Percentiles rank a stretch among this genome's conserved stretches.
Conservation (phyloP, 2,113 vertebrate species). For the Peromyscus californicus region DNA sequence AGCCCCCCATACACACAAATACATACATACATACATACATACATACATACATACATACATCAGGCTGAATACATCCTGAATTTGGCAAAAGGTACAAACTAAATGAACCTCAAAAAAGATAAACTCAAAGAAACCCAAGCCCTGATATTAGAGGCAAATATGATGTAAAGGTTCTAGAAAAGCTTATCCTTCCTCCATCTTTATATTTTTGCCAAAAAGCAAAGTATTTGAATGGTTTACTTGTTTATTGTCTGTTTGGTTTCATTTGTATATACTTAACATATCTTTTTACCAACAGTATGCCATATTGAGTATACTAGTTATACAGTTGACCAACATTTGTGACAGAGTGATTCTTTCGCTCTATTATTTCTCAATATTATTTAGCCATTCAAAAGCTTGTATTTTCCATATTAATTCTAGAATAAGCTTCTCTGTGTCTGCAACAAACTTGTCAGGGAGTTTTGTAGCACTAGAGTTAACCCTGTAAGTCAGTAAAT, state of each 20-base stretch:
- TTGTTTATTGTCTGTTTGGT: background rate
- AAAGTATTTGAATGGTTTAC: background rate
- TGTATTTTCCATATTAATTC: background rate
- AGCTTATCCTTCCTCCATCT: background rate
- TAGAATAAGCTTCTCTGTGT: background rate
- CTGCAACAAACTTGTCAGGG: background rate
- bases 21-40: background rate
- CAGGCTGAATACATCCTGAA: background rate
- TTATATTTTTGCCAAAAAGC: background rate
- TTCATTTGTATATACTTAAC: background rate
- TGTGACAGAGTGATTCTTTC: background rate
- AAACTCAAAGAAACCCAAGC: background rate
- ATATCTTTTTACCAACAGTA: background rate
- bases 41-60: background rate
- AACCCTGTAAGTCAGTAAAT: background rate
- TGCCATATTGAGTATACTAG: background rate
- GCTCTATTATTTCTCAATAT: background rate
- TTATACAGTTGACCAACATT: background rate
- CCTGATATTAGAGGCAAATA: background rate
- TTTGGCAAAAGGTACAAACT: background rate
- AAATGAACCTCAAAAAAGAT: background rate
- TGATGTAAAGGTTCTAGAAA: background rate
- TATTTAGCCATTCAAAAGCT: background rate
- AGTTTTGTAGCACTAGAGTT: background rate
- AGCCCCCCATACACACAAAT: background rate